Base-by-base conservation (phyloP, 2,113 vertebrate species). In the Suricata suricatta region DNA sequence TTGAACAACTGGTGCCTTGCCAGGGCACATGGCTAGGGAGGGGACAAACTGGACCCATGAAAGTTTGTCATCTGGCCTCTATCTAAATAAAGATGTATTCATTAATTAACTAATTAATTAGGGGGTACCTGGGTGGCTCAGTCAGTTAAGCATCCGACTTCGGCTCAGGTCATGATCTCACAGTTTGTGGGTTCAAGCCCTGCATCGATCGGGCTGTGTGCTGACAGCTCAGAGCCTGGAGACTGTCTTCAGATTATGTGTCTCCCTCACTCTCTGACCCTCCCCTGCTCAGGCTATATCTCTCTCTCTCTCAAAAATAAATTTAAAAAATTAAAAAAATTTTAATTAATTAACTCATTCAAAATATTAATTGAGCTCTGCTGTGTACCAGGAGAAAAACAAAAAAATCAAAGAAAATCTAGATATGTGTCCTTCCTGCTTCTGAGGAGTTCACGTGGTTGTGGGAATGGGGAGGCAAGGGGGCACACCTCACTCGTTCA, bases 391-490 rank as follows among this genome's bases (percentile, higher is more conserved):
- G 52, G 57, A 64, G n/a, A 79, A 88, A 84, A 90, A 44, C 0
- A 82, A 83, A 35, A 35, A 97, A 72, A 44, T 44, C 15, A 47
- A 66, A 91, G 76, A 69, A 76, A 88, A 96, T 64, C 12, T 93
- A 68, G 41, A 66, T 10, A 21, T 29, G 21, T 23, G 23, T 54
- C 15, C 23, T 90, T 95, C 95, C 44, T 93, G 68, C 25, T 31
- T 86, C 29, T 85, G 84, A 88, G 38, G 33, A 81, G n/a, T 52
- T 93, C 50, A 63, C 31, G 54, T 3, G 60, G 35, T 41, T 47
- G 13, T 63, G 47, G 57, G 63, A 68, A 0, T 3, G 6, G 23
- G 44, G 57, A 92, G 77, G 77, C 11, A 72, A 93, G 88, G 31
- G 25, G 31, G 52, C 27, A 12, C 13, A n/a, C 33, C 23, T 54